Base-by-base conservation (phyloP, 2,797 vertebrate genomes). In the Linurgus olivaceus region DNA sequence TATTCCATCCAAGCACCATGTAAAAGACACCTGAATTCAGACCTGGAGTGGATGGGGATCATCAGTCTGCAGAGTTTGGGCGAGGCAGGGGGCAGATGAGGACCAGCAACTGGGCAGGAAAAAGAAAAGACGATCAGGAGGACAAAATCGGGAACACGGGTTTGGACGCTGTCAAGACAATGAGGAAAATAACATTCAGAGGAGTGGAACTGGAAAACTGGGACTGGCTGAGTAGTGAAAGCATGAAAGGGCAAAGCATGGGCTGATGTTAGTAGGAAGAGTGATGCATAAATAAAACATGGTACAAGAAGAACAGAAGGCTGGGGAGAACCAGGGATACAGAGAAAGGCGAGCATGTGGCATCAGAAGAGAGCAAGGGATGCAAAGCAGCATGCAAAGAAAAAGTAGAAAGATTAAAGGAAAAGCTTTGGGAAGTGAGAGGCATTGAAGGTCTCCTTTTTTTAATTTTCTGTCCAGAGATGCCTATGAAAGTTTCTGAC, bases 271-370 rank as follows among this genome's bases (percentile, higher is more conserved):
- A 90, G 67, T 10, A 73, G 57, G 55, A 93, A 90, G 55, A 85
- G 21, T 5, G 7, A 28, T 76, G n/a, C 19, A 73, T 82, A 87
- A 95, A 92, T 87, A 85, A 92, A 94, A 87, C 29, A 84, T 37
- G 15, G 14, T 40, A 58, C 31, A 55, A 87, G 67, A 66, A 81
- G 40, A 37, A 68, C 20, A 94, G 83, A 66, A 91, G 51, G 40
- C 44, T 59, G 13, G 18, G 55, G 31, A 93, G 52, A 94, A 35
- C 5, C 2, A 6, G 48, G 51, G 74, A 82, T 17, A 18, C 6
- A 6, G 44, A 89, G 48, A 74, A 83, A 80, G 66, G 48, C 0
- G 0, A 87, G 28, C 11, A 24, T 1, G 2, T 40, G 33, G 45
- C 57, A 86, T 42, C 45, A 72, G 40, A 40, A 61, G 42, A 82